A percentile compares a stretch with the other conserved stretches of the same genome.
Evolutionary conservation across 1,140 invertebrate species (phyloP).

Genomic region (Phymastichus coffea): DNA sequence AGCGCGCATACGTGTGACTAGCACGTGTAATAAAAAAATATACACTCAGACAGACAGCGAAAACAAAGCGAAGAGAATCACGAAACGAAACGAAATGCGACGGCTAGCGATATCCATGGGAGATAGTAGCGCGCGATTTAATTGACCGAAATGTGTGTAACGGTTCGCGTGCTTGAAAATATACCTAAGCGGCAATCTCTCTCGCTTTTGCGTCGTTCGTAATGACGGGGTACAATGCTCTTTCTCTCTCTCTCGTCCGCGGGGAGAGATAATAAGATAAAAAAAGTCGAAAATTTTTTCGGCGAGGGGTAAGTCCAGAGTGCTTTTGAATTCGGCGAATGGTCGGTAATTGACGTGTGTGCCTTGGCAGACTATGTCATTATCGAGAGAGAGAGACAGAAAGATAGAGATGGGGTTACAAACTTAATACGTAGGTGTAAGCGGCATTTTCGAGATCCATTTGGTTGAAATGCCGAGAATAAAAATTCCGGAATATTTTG

Average conservation of each 20-base stretch:
- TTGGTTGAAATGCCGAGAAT: no score
- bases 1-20: background rate
- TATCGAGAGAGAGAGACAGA: no score
- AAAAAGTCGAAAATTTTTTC: constrained; percentile 13
- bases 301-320: background rate
- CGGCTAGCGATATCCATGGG: background rate
- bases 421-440: background rate
- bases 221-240: constrained; percentile 15
- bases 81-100: constrained; percentile 2
- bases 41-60: no score
- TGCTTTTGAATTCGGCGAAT: constrained; percentile 4
- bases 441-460: background rate
- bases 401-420: constrained; percentile 10
- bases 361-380: constrained; percentile 15
- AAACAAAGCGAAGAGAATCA: constrained; percentile 1
- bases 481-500: no score
- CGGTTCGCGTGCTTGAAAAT: constrained; percentile 19
- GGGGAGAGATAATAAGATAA: constrained; percentile 20
- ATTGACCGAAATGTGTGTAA: constrained; percentile 24
- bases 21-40: background rate
- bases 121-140: constrained; percentile 21
- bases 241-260: no score
- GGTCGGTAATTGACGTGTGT: constrained; percentile 16
- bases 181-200: constrained; percentile 5
- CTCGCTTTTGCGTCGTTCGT: background rate